phyloP scores from a whole-genome alignment of 2,888 invertebrate genomes.

The Drosophila sordidapex region DNA sequence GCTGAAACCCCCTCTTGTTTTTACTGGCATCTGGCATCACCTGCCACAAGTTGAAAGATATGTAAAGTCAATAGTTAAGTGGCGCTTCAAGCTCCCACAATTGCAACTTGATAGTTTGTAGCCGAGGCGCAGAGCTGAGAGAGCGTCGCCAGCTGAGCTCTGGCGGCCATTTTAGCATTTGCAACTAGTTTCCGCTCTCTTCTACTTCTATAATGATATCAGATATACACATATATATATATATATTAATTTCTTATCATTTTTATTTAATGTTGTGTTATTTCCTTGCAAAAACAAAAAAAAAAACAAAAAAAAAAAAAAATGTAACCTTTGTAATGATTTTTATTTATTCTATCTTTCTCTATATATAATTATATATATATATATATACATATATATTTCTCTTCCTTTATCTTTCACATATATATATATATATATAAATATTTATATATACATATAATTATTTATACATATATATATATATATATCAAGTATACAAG shows the following conservation, averaged over 20 bases:
- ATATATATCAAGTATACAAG: constrained; percentile 12
- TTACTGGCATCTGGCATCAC: constrained; percentile 56
- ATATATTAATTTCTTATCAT: constrained; percentile 2
- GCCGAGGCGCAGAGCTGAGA: constrained; percentile 43
- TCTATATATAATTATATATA: constrained; percentile 9
- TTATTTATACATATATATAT: not conserved
- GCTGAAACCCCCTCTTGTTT: constrained; percentile 79
- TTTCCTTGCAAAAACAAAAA: constrained; percentile 23
- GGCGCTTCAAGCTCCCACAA: constrained; percentile 8
- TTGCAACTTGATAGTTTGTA: constrained; percentile 23
- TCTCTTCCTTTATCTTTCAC: constrained; percentile 6
- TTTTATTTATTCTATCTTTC: constrained; percentile 27
- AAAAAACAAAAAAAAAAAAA: not conserved
- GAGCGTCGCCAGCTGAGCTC: constrained; percentile 29
- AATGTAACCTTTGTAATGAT: constrained; percentile 31
- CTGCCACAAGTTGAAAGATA: constrained; percentile 26
- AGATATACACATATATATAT: constrained; percentile 22
- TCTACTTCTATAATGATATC: constrained; percentile 31
- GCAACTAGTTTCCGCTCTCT: constrained; percentile 50
- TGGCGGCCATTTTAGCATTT: constrained; percentile 41
- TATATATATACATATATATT: constrained; percentile 12
- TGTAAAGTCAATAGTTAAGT: constrained; percentile 32
- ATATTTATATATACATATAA: constrained; percentile 7
- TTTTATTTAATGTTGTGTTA: constrained; percentile 35
- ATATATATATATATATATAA: constrained; percentile 5